Evolutionary conservation across 1,140 invertebrate species (phyloP), one percentile per base, ranked within the genome.

Genomic region (Lepidotrigona ventralis): DNA sequence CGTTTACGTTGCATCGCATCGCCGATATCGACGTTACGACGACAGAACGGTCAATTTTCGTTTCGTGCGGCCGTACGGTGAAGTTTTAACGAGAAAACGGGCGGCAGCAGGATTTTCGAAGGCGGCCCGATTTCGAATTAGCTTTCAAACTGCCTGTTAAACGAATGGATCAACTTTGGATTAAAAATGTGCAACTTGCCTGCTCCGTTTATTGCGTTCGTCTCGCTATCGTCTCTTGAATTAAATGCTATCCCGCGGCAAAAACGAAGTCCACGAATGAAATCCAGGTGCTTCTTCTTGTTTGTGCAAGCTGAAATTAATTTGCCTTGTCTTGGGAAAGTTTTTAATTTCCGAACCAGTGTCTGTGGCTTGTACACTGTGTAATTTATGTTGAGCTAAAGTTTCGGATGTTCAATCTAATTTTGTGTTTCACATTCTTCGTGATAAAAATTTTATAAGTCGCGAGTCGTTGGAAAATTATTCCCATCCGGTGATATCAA

Each of bases 21-120:
- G 53, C 51, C 54, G 33, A 29, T 77, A 53, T 73, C 70, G 54
- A 26, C 46, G 51, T 56, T 56, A 68, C 53, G 79, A 74, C 11
- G 70, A 74, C 53, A 74, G 5, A 58, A 74, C 53, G 46, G 58
- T 63, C 66, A 74, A 64, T 66, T 74, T 58, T 39, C 58, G 23
- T 63, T 54, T 64, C 72, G 33, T 26, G 26, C 26, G 14, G 58
- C 33, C 46, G 46, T 74, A 74, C 33, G 33, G 17, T n/a, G 54
- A 79, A 79, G 53, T 79, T 73, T 81, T 81, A 73, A 81, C 71
- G 58, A 81, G 79, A 74, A 63, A 81, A 74, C 53, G 70, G 70
- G 39, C 12, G 15, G 23, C 54, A 39, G 5, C 29, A 26, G 23
- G 17, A 39, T n/a, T 39, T 33, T 58, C 33, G 39, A 60, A n/a